Conservation (phyloP, 2,797 vertebrate species). For the Otolemur crassicaudatus region DNA sequence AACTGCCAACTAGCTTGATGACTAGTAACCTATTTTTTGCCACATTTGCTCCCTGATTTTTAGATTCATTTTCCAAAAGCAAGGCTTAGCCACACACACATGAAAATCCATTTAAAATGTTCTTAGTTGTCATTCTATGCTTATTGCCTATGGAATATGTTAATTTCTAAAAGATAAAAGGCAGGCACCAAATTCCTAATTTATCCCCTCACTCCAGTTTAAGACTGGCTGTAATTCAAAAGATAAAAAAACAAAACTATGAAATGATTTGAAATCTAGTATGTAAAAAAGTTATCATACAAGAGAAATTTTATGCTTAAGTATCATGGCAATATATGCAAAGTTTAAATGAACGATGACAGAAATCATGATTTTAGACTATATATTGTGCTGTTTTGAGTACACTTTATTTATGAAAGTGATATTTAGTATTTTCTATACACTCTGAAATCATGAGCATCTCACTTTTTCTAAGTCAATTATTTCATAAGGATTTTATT, state of each 20-base stretch:
- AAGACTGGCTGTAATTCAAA: conserved; percentile 39
- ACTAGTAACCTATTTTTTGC: neutral
- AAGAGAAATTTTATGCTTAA: conserved; percentile 59
- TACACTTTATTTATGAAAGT: conserved; percentile 72
- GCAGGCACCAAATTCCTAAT: conserved; percentile 45
- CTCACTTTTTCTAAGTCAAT: conserved; percentile 81
- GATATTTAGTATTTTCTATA: conserved; percentile 74
- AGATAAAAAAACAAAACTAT: conserved; percentile 9
- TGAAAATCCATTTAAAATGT: conserved; percentile 44
- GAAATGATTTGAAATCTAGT: conserved; percentile 59
- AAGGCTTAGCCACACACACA: conserved; percentile 44
- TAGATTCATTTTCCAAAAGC: conserved; percentile 45
- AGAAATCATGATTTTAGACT: conserved; percentile 61
- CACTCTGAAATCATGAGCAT: conserved; percentile 72
- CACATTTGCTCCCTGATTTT: neutral
- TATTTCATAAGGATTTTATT: conserved; percentile 79
- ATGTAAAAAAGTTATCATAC: conserved; percentile 23
- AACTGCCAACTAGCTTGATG: conserved; percentile 44
- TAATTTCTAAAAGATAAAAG: conserved; percentile 20
- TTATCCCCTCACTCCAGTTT: neutral
- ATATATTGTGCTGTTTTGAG: conserved; percentile 62
- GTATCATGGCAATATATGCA: conserved; percentile 65
- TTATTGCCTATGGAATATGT: conserved; percentile 8
- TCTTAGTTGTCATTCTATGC: conserved; percentile 31
- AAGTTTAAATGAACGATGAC: conserved; percentile 72